A percentile compares a stretch with the other conserved stretches of the same genome.
These are phyloP conservation scores for Notoglanidium macrostoma DNA, from an alignment of 2,797 vertebrate genomes.

Conservation along the genomic window DNA sequence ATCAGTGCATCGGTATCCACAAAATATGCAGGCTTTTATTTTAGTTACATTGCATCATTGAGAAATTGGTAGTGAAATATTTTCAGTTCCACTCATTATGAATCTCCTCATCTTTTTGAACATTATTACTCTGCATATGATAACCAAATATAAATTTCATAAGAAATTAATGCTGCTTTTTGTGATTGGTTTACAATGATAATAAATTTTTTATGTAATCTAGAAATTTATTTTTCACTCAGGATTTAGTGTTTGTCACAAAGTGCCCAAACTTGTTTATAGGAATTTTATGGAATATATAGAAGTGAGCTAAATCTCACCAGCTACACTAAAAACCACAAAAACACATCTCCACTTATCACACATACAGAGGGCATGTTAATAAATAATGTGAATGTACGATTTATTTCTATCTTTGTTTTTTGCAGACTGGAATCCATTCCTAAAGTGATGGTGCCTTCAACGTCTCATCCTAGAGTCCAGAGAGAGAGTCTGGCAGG, in stretches of 20 bases:
- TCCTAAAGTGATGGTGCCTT: slow-evolving; percentile 50
- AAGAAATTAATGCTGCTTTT: background rate
- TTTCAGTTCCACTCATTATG: background rate
- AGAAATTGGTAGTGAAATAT: background rate
- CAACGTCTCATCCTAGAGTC: slow-evolving; percentile 68
- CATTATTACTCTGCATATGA: background rate
- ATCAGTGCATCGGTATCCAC: background rate
- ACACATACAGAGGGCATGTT: background rate
- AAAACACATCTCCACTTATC: background rate
- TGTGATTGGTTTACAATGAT: background rate
- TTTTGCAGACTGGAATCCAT: slow-evolving; percentile 54
- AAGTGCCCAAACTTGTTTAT: background rate
- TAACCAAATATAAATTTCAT: background rate
- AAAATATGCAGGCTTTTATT: background rate
- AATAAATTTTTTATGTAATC: background rate
- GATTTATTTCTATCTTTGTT: background rate
- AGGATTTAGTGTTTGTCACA: background rate
- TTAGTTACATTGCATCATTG: background rate
- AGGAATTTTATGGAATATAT: background rate
- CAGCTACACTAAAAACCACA: background rate
- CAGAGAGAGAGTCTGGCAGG: slow-evolving; percentile 78
- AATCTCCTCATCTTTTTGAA: background rate
- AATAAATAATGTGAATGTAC: background rate
- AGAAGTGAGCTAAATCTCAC: background rate
- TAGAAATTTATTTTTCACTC: background rate